A percentile compares a stretch with the other conserved stretches of the same genome.
Evolutionary conservation across 2,113 vertebrate species (phyloP).

Genomic region (Toxotes chatareus): DNA sequence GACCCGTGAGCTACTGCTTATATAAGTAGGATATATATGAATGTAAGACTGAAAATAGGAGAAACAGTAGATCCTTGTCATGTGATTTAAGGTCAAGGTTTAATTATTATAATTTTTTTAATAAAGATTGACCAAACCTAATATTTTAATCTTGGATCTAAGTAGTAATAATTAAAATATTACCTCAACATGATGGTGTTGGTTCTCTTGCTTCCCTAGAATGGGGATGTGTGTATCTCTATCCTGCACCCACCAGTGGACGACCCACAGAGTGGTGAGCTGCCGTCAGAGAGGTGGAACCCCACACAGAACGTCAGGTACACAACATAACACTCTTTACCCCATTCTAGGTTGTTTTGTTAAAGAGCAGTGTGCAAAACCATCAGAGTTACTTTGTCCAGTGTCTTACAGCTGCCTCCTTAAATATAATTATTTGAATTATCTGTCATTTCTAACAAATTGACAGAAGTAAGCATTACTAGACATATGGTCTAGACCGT

Average conservation of each 20-base stretch:
- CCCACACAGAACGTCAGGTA: slow-evolving; percentile 97
- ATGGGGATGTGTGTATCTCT: slow-evolving; percentile 95
- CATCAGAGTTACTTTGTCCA: background rate
- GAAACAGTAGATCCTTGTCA: background rate
- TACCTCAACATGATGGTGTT: background rate
- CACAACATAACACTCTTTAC: background rate
- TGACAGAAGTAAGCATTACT: too few species aligned
- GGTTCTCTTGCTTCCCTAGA: slow-evolving; percentile 75
- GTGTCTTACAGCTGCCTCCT: background rate
- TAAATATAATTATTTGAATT: background rate
- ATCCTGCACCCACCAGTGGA: slow-evolving; percentile 95
- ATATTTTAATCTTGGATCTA: background rate
- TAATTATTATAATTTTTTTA: background rate
- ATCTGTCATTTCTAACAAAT: background rate
- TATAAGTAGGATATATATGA: background rate
- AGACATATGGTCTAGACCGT: too few species aligned
- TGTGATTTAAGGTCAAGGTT: background rate
- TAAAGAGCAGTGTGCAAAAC: background rate
- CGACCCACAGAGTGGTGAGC: slow-evolving; percentile 95
- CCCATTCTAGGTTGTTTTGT: too few species aligned
- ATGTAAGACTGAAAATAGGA: too few species aligned
- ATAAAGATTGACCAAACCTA: background rate
- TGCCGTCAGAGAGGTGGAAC: slow-evolving; percentile 96
- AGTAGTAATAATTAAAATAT: background rate
- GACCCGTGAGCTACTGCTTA: background rate